Evolutionary conservation across 1,140 invertebrate species (phyloP), one percentile per base, ranked within the genome.

Genomic region (Cherax quadricarinatus): DNA sequence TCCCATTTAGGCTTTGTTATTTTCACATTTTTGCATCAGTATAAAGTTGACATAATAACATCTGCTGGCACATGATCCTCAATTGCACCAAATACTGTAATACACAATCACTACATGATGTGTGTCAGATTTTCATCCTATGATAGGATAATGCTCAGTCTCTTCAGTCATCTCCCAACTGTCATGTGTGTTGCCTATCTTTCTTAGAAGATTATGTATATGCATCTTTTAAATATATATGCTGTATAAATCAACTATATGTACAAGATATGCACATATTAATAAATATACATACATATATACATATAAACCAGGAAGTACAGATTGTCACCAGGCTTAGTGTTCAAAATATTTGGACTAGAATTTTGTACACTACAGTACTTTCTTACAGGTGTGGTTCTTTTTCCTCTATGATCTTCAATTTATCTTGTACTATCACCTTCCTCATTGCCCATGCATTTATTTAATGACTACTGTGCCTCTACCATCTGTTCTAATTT

Each of bases 1-100:
- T 85, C 24, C 70, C 83, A 85, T 85, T 85, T 70, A 85, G 70
- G 83, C 83, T 85, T 57, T 85, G 62, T 85, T 57, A 70, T 70
- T 70, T 57, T 70, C 41, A 66, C 18, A 84, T 48, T 30, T 84
- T 84, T 48, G 57, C 82, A 70, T 70, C 60, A 62, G 53, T 70
- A 53, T 70, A 62, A 85, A 16, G 30, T 53, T 70, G 70, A 41
- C 82, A 84, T 85, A 49, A 85, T 41, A 70, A 85, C 48, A 2
- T 84, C 62, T 62, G 62, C 6, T 83, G 49, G 81, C 83, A 49
- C 62, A 85, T 49, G 83, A 62, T 85, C 60, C 60, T 70, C 60
- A 85, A 66, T 66, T 70, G 60, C 60, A 85, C n/a, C 70, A 75
- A 30, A 75, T 41, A 41, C 30, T 41, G 30, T 41, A 41, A 41